Conservation (phyloP, 2,113 vertebrate species). For the Atrichornis clamosus region DNA sequence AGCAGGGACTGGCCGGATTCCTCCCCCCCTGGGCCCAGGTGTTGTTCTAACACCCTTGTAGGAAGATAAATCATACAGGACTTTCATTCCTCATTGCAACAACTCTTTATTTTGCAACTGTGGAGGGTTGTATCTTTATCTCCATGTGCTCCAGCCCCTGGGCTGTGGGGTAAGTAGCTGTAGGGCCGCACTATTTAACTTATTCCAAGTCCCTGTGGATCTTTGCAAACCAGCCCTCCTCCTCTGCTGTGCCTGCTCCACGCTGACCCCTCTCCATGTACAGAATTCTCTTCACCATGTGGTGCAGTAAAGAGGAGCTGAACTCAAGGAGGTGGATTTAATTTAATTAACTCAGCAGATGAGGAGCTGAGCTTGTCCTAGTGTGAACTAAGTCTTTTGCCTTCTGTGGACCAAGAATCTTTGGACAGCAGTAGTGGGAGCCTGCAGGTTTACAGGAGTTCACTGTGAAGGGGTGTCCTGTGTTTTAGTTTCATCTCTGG, state of each 20-base stretch:
- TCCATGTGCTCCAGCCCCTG: constrained; percentile 56
- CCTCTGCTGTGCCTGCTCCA: neutral
- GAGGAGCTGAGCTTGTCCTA: neutral
- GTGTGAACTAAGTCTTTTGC: neutral
- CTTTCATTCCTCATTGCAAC: constrained; percentile 33
- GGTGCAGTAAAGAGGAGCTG: constrained; percentile 15
- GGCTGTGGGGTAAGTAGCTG: constrained; percentile 24
- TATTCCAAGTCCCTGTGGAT: constrained; percentile 49
- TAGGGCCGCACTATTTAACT: constrained; percentile 70
- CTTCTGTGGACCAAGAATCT: neutral
- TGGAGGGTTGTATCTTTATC: constrained; percentile 32
- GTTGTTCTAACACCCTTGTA: constrained; percentile 43
- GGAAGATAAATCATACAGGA: constrained; percentile 27
- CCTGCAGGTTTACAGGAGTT: constrained; percentile 54
- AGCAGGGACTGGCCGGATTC: neutral
- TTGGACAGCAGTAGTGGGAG: neutral
- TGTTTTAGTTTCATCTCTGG: constrained; percentile 60
- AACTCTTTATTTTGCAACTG: constrained; percentile 29
- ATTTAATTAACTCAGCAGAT: neutral
- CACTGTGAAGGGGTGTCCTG: constrained; percentile 60
- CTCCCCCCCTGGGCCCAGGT: neutral
- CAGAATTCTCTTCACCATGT: neutral
- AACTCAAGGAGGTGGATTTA: neutral
- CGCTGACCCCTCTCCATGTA: neutral
- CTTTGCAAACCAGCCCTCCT: constrained; percentile 12